Percentiles rank a stretch among this genome's conserved stretches.
Conservation (phyloP, 2,797 vertebrate genomes). For the Emys orbicularis region DNA sequence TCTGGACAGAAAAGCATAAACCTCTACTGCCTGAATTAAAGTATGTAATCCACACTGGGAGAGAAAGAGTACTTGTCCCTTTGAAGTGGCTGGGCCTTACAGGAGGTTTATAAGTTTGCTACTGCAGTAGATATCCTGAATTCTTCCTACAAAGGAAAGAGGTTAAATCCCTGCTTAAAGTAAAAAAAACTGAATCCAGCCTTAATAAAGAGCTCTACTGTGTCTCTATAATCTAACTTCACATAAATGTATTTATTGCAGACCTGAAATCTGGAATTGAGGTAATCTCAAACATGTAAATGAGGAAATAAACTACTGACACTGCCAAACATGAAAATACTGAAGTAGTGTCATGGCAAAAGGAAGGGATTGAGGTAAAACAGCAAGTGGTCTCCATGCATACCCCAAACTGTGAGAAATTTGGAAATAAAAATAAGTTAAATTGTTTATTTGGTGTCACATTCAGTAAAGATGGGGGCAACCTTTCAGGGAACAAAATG, state of each 20-base stretch:
- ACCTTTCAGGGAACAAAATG: not conserved
- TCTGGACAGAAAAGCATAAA: too few relatives aligned
- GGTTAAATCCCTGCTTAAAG: not conserved
- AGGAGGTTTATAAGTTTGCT: not conserved
- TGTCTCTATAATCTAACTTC: not conserved
- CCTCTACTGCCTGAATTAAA: too few relatives aligned
- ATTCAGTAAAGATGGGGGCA: not conserved
- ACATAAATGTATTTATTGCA: not conserved
- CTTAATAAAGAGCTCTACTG: not conserved
- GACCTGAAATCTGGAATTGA: not conserved
- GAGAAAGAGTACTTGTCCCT: too few relatives aligned
- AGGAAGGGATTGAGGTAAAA: not conserved
- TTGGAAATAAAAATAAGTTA: not conserved
- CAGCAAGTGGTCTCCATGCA: not conserved
- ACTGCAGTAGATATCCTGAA: not conserved
- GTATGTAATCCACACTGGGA: too few relatives aligned
- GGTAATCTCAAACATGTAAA: not conserved
- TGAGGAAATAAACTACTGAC: not conserved
- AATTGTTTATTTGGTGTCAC: not conserved
- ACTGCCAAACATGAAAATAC: not conserved
- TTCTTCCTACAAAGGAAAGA: not conserved
- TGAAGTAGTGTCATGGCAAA: not conserved
- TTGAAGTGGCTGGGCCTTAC: too few relatives aligned
- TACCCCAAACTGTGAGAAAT: not conserved
- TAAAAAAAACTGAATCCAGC: not conserved